A percentile compares a stretch with the other conserved stretches of the same genome.
Conservation (phyloP, 2,888 invertebrate genomes). For the Trachelus tabidus region DNA sequence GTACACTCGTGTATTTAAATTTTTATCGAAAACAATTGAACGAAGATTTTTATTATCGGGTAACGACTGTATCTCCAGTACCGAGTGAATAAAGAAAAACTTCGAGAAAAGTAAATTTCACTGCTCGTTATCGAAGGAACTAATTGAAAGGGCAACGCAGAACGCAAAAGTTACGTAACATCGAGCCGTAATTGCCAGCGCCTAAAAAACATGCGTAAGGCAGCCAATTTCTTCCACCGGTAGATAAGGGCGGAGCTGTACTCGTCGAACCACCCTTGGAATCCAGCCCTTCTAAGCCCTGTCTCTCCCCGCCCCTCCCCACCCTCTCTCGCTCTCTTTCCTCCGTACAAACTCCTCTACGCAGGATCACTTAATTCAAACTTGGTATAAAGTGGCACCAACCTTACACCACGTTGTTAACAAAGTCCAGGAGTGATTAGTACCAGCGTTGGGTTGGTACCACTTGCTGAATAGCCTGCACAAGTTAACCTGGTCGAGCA, state of each 20-base stretch:
- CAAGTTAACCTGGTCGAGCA: not conserved
- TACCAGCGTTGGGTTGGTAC: not conserved
- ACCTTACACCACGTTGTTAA: not conserved
- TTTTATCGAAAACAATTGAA: not conserved
- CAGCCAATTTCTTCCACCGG: not conserved
- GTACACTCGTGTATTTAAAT: not conserved
- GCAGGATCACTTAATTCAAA: not conserved
- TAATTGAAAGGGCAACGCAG: not conserved
- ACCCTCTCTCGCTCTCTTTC: too few species aligned
- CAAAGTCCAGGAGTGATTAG: not conserved
- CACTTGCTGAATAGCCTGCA: not conserved
- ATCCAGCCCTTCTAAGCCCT: not conserved
- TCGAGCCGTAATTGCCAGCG: not conserved
- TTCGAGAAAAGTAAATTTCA: not conserved
- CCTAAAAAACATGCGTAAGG: not conserved
- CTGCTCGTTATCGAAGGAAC: not conserved
- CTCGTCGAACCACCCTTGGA: not conserved
- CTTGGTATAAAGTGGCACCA: not conserved
- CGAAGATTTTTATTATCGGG: not conserved
- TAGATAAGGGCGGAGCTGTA: not conserved
- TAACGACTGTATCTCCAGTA: not conserved
- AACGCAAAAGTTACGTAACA: not conserved
- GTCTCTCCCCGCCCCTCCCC: not conserved
- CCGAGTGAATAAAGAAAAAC: not conserved
- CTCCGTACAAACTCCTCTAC: not conserved